These are phyloP conservation scores for Hydractinia symbiolongicarpus DNA, from an alignment of 30 jellyfish, hydroid and myxozoan genomes.

Conservation along the genomic window DNA sequence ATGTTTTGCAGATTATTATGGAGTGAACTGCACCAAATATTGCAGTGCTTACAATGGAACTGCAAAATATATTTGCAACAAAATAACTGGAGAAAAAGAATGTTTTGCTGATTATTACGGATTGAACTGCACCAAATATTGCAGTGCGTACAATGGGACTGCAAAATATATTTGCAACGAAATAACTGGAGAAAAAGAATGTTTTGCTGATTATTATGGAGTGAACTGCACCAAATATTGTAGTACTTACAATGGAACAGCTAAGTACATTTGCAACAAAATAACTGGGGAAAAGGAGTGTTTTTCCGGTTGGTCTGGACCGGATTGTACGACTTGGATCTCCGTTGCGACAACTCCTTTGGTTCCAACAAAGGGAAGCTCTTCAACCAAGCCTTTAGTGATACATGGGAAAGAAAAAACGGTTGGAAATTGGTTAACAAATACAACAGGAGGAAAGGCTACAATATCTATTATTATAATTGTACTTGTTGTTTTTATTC, in stretches of 20 bases:
- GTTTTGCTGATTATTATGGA: background rate
- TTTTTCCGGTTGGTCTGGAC: background rate
- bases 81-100: background rate
- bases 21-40: background rate
- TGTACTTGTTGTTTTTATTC: background rate
- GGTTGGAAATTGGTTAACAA: background rate
- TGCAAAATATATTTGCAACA: background rate
- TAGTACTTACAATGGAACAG: background rate
- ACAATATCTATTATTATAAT: background rate
- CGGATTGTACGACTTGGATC: background rate
- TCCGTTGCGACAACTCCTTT: background rate
- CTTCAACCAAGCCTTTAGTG: background rate
- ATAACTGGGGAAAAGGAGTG: slow-evolving; percentile 1
- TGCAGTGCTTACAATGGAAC: background rate
- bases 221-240: background rate
- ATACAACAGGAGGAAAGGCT: background rate
- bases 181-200: slow-evolving; percentile 1
- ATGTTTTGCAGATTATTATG: background rate
- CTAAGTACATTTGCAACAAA: background rate
- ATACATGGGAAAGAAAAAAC: too few species aligned
- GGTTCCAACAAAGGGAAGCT: background rate
- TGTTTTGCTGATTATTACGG: background rate
- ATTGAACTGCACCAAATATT: background rate
- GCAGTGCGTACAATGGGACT: background rate
- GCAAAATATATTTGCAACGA: background rate